Percentiles rank a stretch among this genome's conserved stretches.
Evolutionary conservation across 2,797 vertebrate species (phyloP).

Genomic region (Intellagama lesueurii): DNA sequence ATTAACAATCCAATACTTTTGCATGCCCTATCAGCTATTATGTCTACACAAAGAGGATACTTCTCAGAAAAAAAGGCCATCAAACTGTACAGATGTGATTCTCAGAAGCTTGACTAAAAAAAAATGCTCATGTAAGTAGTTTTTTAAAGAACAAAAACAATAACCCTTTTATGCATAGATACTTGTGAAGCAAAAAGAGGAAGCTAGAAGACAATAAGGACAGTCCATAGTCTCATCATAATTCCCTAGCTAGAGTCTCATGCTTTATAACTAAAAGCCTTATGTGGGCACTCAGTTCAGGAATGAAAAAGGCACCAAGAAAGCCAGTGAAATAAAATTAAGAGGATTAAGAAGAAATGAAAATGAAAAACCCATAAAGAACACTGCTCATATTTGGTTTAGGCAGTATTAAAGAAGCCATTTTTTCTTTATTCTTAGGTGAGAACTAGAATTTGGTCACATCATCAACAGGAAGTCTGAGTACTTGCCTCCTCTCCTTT

Average conservation of each 20-base stretch:
- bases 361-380: background rate
- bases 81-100: background rate
- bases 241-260: background rate
- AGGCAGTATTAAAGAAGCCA: background rate
- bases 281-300: background rate
- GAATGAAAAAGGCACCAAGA: background rate
- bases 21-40: background rate
- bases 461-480: background rate
- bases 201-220: background rate
- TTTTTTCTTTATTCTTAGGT: background rate
- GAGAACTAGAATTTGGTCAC: background rate
- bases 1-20: conserved; percentile 15
- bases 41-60: rapidly evolving
- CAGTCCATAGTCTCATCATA: background rate
- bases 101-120: background rate
- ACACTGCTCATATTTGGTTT: background rate
- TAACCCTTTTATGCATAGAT: background rate
- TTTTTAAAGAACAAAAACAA: background rate
- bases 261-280: background rate
- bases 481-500: background rate
- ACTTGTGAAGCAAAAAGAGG: background rate
- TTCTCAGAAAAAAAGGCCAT: conserved; percentile 15
- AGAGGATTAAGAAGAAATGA: background rate
- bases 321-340: background rate
- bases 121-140: background rate